These are phyloP conservation scores for Microtus ochrogaster DNA, from an alignment of 2,113 vertebrate genomes.

Conservation along the genomic window DNA sequence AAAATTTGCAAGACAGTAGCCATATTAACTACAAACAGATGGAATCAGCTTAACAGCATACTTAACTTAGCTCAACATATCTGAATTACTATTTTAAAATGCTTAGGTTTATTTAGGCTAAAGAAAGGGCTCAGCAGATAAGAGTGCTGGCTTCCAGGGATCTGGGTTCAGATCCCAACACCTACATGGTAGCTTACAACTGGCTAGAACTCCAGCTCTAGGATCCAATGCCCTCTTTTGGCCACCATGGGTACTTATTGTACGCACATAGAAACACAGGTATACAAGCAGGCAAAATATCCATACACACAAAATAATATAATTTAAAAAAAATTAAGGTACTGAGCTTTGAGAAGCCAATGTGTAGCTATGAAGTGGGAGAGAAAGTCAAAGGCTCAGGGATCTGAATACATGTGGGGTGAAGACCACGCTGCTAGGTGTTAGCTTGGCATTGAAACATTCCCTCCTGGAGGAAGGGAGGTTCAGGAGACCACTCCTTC, in stretches of 20 bases:
- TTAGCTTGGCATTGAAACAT: neutral
- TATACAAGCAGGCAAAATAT: neutral
- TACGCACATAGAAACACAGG: neutral
- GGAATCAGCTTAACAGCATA: neutral
- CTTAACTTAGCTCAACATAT: neutral
- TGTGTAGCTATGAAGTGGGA: neutral
- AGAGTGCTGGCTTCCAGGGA: neutral
- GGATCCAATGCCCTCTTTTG: neutral
- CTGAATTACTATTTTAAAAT: neutral
- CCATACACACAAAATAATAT: neutral
- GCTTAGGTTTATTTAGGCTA: neutral
- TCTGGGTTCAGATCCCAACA: neutral
- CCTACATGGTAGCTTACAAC: neutral
- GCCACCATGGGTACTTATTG: neutral
- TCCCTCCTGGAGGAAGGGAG: neutral
- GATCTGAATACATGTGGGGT: too few relatives aligned
- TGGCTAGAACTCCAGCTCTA: neutral
- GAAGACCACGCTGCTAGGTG: neutral
- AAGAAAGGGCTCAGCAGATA: neutral
- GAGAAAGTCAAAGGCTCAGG: neutral
- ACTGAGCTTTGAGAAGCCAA: neutral
- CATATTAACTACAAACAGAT: neutral
- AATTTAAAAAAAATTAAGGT: neutral
- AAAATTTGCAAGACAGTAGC: neutral
- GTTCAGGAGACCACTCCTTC: neutral